Evolutionary conservation across 2,888 invertebrate species (phyloP).

Genomic region (Caenorhabditis sp.): DNA sequence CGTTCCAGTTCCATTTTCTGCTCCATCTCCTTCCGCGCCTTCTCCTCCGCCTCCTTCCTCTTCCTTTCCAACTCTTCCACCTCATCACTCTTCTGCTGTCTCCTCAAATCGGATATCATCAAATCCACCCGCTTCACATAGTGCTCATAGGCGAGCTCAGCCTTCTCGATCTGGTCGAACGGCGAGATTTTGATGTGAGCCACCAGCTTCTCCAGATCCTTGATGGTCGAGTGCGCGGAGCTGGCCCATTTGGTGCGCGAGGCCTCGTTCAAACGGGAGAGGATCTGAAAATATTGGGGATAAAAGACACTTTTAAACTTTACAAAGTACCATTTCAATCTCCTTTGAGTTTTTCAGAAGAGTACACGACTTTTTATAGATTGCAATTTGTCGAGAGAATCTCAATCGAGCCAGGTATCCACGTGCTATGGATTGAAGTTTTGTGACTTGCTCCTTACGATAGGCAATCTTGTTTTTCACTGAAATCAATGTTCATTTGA

Average conservation of each 20-base stretch:
- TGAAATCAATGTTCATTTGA: conserved; percentile 83
- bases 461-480: conserved; percentile 96
- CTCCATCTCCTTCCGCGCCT: conserved; percentile 89
- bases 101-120: conserved; percentile 67
- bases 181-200: conserved; percentile 39
- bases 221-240: conserved; percentile 49
- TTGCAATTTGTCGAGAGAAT: conserved; percentile 65
- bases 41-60: conserved; percentile 89
- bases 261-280: conserved; percentile 35
- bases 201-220: conserved; percentile 53
- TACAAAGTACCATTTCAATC: conserved; percentile 68
- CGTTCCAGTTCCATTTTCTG: background rate
- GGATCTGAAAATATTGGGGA: no score
- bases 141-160: conserved; percentile 59
- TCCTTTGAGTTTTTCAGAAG: conserved; percentile 66
- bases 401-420: conserved; percentile 90
- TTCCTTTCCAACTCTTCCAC: conserved; percentile 92
- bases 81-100: conserved; percentile 83
- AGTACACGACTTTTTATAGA: conserved; percentile 59
- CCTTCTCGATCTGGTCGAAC: conserved; percentile 44
- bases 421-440: conserved; percentile 91
- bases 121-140: conserved; percentile 69
- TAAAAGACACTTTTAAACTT: background rate
- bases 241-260: conserved; percentile 55
- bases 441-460: conserved; percentile 89